Base-by-base conservation (phyloP, 2,113 vertebrate species). In the Ammospiza caudacuta region DNA sequence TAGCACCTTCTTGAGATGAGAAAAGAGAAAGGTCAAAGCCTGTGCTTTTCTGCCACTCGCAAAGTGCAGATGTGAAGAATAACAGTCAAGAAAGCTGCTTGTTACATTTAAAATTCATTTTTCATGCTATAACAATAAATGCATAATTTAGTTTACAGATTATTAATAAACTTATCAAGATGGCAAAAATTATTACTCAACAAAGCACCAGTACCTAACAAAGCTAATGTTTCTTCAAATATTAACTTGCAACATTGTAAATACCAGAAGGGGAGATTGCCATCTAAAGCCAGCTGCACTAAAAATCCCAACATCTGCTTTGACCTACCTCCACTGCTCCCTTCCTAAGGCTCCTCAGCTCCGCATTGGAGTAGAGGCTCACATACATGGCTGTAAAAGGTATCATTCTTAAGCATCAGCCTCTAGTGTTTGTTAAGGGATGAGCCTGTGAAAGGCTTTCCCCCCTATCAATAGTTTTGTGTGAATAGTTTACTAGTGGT, bases 401-500 rank as follows among this genome's bases (percentile, higher is more conserved):
- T 61, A 94, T 82, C 52, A 72, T 41, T 63, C 66, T 67, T 46
- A 89, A 94, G 73, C 33, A 90, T 33, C 31, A 67, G 44, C 43
- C 47, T 59, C 47, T 33, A 82, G 64, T 24, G 44, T 81, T 75
- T 51, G 29, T 43, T 57, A 84, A 75, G 81, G 82, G 39, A 90
- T 72, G 82, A 90, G 74, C 41, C 58, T 54, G 33, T 80, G 68
- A 89, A 96, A 93, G 29, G 55, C 31, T 75, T 75, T 62, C 31
- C 31, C 39, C 47, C 84, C 80, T 84, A 78, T 75, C 95, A 63
- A n/a, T 9, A 77, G 55, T 5, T 75, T 37, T 41, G 21, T 54
- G 51, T 72, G 52, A 95, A 64, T 41, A 91, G 80, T 72, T 84
- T 47, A 22, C 80, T 92, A 83, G 86, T 52, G 61, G 73, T 77